Percentiles rank a stretch among this genome's conserved stretches.
Evolutionary conservation across 2,113 vertebrate genomes (phyloP).

Genomic region (Scalopus aquaticus): DNA sequence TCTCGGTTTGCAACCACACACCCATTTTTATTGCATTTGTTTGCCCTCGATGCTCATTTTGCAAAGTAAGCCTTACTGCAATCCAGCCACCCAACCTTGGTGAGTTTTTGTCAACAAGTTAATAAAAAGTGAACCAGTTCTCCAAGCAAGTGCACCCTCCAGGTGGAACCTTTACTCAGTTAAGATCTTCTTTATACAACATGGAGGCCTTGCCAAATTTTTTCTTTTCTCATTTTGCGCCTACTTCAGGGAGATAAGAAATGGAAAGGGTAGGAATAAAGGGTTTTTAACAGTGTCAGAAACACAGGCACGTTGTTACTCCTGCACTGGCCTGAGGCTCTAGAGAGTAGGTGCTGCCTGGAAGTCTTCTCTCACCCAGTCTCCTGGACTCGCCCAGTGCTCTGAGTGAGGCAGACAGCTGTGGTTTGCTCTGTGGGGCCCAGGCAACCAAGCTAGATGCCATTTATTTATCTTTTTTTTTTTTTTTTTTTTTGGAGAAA

Average conservation of each 20-base stretch:
- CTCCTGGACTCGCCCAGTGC: constrained; percentile 53
- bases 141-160: not conserved
- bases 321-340: not conserved
- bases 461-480: not conserved
- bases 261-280: constrained; percentile 16
- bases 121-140: not conserved
- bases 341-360: not conserved
- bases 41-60: not conserved
- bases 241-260: constrained; percentile 29
- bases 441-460: constrained; percentile 79
- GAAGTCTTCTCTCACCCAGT: constrained; percentile 43
- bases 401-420: constrained; percentile 72
- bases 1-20: fast-evolving
- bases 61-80: not conserved
- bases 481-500: too few relatives aligned
- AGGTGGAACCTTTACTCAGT: not conserved
- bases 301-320: not conserved
- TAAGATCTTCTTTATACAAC: constrained; percentile 6
- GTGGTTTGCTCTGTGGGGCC: constrained; percentile 82
- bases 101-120: not conserved
- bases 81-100: not conserved
- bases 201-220: constrained; percentile 45
- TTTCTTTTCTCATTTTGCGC: not conserved
- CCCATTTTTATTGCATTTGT: not conserved
- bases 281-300: constrained; percentile 20